A percentile compares a stretch with the other conserved stretches of the same genome.
phyloP scores from a whole-genome alignment of 2,888 invertebrate species.

The Sminthurides aquaticus region DNA sequence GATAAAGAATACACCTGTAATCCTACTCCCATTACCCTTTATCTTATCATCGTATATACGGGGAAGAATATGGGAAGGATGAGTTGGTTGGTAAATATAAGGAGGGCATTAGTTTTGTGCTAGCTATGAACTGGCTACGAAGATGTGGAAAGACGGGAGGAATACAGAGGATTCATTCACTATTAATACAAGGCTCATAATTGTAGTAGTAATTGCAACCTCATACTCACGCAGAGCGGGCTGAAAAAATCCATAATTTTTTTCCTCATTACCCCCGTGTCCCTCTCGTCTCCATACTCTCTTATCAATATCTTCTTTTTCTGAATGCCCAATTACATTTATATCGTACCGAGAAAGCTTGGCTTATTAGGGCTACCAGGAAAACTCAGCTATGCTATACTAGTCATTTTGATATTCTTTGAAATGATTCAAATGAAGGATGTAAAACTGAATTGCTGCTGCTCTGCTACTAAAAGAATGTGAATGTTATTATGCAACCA shows the following conservation, averaged over 20 bases:
- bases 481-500: too few relatives aligned
- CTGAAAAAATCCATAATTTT: background rate
- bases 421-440: too few relatives aligned
- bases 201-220: background rate
- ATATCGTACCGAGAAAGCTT: too few relatives aligned
- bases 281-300: background rate
- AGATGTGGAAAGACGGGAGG: background rate
- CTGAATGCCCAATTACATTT: background rate
- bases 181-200: background rate
- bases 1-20: constrained; percentile 36
- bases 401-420: too few relatives aligned
- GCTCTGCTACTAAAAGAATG: too few relatives aligned
- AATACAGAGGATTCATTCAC: background rate
- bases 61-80: background rate
- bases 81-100: too few relatives aligned
- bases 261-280: background rate
- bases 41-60: constrained; percentile 28
- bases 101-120: too few relatives aligned
- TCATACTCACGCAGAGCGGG: background rate
- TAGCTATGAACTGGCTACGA: too few relatives aligned
- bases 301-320: background rate
- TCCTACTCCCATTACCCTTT: constrained; percentile 35
- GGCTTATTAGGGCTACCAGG: too few relatives aligned
- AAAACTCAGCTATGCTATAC: too few relatives aligned
- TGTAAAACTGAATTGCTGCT: too few relatives aligned